phyloP scores from a whole-genome alignment of 2,113 vertebrate species.

The Onychostoma macrolepis region DNA sequence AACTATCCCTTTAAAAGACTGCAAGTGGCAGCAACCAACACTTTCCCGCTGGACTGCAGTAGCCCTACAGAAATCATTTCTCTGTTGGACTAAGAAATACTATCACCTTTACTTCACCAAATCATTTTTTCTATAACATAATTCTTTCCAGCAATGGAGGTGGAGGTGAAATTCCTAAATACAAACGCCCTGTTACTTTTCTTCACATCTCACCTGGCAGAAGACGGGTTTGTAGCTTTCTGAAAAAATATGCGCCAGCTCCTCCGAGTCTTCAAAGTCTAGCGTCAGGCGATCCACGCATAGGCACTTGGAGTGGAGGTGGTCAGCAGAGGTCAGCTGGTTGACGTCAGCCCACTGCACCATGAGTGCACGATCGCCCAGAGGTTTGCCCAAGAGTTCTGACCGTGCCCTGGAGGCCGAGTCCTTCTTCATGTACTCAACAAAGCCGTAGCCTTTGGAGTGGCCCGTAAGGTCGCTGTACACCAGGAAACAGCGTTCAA shows the following conservation, averaged over 20 bases:
- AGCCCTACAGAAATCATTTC: background rate
- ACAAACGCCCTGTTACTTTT: background rate
- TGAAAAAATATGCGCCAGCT: conserved; percentile 87
- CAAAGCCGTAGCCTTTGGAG: conserved; percentile 97
- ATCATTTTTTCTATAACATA: background rate
- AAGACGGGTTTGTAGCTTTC: conserved; percentile 88
- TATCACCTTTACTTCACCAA: background rate
- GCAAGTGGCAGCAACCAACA: background rate
- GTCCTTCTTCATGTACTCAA: conserved; percentile 99
- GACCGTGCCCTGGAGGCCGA: conserved; percentile 91
- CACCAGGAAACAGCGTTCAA: conserved; percentile 94
- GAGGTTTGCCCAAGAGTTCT: conserved; percentile 87
- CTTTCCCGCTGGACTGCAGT: background rate
- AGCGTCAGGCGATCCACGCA: conserved; percentile 88
- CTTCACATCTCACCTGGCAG: conserved; percentile 83
- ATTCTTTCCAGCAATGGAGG: background rate
- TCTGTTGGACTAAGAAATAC: background rate
- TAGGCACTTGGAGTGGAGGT: conserved; percentile 96
- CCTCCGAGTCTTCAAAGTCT: conserved; percentile 83
- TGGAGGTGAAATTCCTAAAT: conserved; percentile 7
- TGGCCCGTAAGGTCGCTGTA: conserved; percentile 89
- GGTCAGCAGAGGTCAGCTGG: conserved; percentile 85
- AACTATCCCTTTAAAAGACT: background rate
- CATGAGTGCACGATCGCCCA: conserved; percentile 85
- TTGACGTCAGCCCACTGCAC: conserved; percentile 99